Evolutionary conservation across 2,888 invertebrate species (phyloP).

Genomic region (Opisthograptis luteolata): DNA sequence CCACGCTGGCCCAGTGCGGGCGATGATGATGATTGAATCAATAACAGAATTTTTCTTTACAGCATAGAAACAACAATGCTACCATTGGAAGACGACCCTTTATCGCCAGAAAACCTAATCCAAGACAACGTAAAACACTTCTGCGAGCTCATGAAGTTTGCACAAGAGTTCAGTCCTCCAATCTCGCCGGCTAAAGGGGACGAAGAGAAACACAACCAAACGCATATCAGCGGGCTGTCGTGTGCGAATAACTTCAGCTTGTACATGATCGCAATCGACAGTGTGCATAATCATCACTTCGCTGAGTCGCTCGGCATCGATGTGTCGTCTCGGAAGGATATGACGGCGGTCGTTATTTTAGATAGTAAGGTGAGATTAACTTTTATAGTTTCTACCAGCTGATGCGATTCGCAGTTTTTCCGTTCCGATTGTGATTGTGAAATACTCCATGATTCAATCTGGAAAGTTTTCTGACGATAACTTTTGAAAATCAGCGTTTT

Average conservation of each 20-base stretch:
- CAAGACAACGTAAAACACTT: constrained; percentile 66
- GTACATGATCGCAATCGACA: constrained; percentile 88
- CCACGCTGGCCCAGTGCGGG: no score
- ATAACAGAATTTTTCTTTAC: constrained; percentile 12
- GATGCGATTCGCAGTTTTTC: no score
- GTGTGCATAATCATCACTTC: constrained; percentile 88
- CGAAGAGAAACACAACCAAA: constrained; percentile 50
- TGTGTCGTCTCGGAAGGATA: constrained; percentile 82
- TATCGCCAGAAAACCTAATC: constrained; percentile 81
- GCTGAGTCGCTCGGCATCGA: constrained; percentile 90
- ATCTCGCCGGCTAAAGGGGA: constrained; percentile 53
- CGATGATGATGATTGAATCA: no score
- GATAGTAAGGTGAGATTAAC: constrained; percentile 86
- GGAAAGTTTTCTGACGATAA: no score
- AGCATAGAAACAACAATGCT: constrained; percentile 77
- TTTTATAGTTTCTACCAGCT: no score
- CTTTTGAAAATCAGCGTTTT: no score
- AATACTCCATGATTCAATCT: no score
- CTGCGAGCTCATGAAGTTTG: constrained; percentile 69
- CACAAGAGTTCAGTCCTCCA: constrained; percentile 64
- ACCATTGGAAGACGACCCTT: constrained; percentile 75
- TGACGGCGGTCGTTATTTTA: constrained; percentile 88
- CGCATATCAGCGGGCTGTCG: constrained; percentile 73
- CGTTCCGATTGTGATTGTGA: no score
- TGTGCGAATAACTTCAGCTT: constrained; percentile 71